Conservation (phyloP, 2,888 invertebrate genomes). For the Toxonevra muliebris region DNA sequence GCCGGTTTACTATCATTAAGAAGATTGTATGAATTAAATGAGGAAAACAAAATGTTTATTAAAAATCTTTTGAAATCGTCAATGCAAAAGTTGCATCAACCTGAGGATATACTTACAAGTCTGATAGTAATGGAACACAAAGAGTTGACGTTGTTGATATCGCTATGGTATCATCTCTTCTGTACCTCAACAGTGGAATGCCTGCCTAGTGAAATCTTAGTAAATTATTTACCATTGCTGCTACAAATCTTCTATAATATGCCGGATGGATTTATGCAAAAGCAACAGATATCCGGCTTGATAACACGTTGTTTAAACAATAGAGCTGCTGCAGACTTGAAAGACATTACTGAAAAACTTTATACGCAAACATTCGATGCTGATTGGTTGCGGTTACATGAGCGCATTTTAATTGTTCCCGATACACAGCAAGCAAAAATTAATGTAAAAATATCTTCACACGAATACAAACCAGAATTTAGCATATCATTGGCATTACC, state of each 20-base stretch:
- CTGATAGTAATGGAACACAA: conserved; percentile 56
- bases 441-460: conserved; percentile 45
- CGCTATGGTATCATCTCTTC: conserved; percentile 54
- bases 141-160: conserved; percentile 48
- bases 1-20: conserved; percentile 54
- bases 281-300: conserved; percentile 43
- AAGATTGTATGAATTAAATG: conserved; percentile 51
- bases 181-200: conserved; percentile 58
- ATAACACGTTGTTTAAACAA: conserved; percentile 58
- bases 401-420: conserved; percentile 45
- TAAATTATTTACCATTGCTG: conserved; percentile 52
- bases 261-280: conserved; percentile 39
- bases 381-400: conserved; percentile 47
- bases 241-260: conserved; percentile 52
- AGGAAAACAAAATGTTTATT: conserved; percentile 44
- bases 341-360: conserved; percentile 46
- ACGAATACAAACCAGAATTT: conserved; percentile 36
- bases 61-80: conserved; percentile 36
- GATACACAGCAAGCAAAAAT: conserved; percentile 31
- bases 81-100: conserved; percentile 47
- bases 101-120: conserved; percentile 53
- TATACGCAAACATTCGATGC: conserved; percentile 41
- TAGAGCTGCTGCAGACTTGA: conserved; percentile 48
- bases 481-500: conserved; percentile 45
- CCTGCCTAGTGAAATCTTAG: conserved; percentile 54